Conservation (phyloP, 2,113 vertebrate genomes). For the Tiliqua scincoides region DNA sequence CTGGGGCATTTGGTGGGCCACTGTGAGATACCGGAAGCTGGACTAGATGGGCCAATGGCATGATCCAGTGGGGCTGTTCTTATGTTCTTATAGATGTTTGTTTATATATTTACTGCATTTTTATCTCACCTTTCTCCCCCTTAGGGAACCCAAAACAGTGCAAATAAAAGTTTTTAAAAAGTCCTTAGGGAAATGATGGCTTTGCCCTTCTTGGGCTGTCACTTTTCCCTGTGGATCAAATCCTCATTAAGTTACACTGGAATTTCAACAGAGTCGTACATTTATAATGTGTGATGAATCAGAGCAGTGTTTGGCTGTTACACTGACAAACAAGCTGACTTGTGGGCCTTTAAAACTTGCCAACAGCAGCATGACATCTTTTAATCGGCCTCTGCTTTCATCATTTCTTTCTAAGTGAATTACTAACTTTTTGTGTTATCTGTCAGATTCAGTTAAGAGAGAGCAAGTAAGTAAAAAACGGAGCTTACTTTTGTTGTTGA, state of each 20-base stretch:
- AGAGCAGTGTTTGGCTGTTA: constrained; percentile 17
- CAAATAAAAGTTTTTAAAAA: too few relatives aligned
- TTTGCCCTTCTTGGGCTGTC: background rate
- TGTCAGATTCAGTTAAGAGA: constrained; percentile 17
- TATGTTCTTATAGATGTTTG: too few relatives aligned
- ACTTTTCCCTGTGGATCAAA: background rate
- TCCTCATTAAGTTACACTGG: background rate
- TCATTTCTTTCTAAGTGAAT: constrained; percentile 38
- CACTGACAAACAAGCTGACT: constrained; percentile 25
- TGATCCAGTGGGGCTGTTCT: too few relatives aligned
- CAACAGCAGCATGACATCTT: constrained; percentile 41
- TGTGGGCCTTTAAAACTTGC: constrained; percentile 21
- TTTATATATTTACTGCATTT: too few relatives aligned
- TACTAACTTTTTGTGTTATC: background rate
- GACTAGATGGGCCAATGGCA: too few relatives aligned
- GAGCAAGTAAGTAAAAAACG: constrained; percentile 67
- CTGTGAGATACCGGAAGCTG: too few relatives aligned
- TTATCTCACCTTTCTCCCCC: too few relatives aligned
- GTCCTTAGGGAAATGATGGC: background rate
- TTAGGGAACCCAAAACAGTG: background rate
- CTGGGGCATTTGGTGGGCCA: too few relatives aligned
- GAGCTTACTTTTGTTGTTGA: constrained; percentile 63
- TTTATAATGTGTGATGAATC: background rate
- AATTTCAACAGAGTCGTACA: background rate
- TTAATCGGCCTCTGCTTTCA: background rate